Base-by-base conservation (phyloP, 2,113 vertebrate genomes). In the Meriones unguiculatus region DNA sequence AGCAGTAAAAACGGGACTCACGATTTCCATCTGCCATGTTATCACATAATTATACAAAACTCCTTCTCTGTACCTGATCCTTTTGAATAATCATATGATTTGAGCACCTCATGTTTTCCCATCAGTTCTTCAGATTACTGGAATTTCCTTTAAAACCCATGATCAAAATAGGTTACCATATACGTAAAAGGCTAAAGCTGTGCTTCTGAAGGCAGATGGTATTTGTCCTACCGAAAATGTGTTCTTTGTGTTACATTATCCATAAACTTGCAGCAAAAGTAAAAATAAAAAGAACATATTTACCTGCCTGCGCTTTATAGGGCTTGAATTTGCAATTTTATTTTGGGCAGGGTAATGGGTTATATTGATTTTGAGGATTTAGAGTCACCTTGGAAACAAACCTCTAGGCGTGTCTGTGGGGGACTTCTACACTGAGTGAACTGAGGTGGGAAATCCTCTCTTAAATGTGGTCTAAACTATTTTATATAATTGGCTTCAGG, bases 121-220 rank as follows among this genome's bases (percentile, higher is more conserved):
- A 77, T 72, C 65, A 94, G 73, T 24, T n/a, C 38, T 73, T 93
- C 22, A 91, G 54, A 96, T 65, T 24, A 32, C 22, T 94, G 72
- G 67, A 87, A 81, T 90, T 89, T 93, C 89, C 59, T 80, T 93
- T 95, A 65, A 96, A 85, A 90, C 81, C 5, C 15, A 87, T n/a
- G 4, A 46, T 50, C 20, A 87, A 7, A 84, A 90, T n/a, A 57
- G 59, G 24, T 84, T 14, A 2, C 0, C 11, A 24, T 50, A 14
- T 12, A 2, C 64, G 87, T 65, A 59, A 88, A 64, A 5, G 54
- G 20, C 41, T 35, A 64, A 5, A 32, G 20, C 41, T 35, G 17
- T 24, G 13, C n/a, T 87, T 87, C 28, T n/a, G 35, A 88, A 95
- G 75, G 70, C 20, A 77, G 18, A 87, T 52, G 30, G 15, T 30